phyloP scores from a whole-genome alignment of 2,888 invertebrate species.

The Leistus spinibarbis region DNA sequence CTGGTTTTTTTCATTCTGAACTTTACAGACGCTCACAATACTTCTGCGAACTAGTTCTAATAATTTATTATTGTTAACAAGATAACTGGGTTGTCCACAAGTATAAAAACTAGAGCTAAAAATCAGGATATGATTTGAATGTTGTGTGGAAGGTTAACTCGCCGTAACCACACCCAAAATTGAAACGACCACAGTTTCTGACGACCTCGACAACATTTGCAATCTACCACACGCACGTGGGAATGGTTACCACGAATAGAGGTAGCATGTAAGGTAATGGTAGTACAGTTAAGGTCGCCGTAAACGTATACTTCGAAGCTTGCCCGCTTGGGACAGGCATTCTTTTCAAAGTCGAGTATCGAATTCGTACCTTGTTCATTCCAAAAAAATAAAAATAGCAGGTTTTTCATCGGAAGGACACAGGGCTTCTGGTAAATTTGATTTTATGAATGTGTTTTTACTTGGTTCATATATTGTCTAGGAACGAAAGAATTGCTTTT shows the following conservation, averaged over 20 bases:
- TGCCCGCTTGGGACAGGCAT: neutral
- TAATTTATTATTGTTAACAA: neutral
- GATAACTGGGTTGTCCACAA: neutral
- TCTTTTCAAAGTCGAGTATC: too few species aligned
- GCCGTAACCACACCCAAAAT: neutral
- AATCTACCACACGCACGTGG: neutral
- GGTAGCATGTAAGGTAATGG: neutral
- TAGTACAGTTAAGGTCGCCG: neutral
- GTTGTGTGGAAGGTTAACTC: constrained; percentile 1
- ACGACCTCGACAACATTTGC: neutral
- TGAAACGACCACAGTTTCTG: neutral
- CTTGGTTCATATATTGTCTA: too few species aligned
- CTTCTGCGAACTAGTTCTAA: neutral
- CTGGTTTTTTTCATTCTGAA: neutral
- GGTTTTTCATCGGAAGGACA: too few species aligned
- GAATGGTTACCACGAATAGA: neutral
- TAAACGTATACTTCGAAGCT: neutral
- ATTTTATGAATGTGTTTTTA: too few species aligned
- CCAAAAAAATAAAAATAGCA: too few species aligned
- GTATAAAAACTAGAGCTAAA: constrained; percentile 1
- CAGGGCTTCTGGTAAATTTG: too few species aligned
- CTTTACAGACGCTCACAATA: neutral
- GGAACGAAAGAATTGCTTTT: too few species aligned
- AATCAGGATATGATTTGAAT: constrained; percentile 5
- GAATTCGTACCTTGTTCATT: too few species aligned